These are phyloP conservation scores for Metaphire vulgaris DNA, from an alignment of 1,140 invertebrate genomes.

Conservation along the genomic window DNA sequence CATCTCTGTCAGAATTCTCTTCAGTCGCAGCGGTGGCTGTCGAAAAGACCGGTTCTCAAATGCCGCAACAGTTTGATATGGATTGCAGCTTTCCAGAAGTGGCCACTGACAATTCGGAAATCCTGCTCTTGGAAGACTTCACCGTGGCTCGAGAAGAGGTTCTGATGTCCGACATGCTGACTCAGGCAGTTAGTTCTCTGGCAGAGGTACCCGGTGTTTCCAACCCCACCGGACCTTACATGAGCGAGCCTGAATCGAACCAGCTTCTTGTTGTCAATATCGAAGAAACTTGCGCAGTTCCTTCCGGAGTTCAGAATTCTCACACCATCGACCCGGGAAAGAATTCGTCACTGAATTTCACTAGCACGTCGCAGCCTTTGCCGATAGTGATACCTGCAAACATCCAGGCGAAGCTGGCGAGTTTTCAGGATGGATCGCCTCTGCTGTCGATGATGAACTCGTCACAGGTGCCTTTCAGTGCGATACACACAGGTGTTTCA, in stretches of 20 bases:
- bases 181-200: neutral
- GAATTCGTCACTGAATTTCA: no score
- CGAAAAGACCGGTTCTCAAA: no score
- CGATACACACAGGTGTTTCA: neutral
- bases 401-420: neutral
- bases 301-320: no score
- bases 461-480: neutral
- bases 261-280: neutral
- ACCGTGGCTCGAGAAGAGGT: neutral
- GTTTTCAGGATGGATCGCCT: neutral
- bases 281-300: no score
- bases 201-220: no score
- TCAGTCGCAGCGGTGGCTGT: no score
- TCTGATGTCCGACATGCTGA: neutral
- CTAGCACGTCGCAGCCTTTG: neutral
- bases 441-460: neutral
- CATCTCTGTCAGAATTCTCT: no score
- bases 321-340: no score
- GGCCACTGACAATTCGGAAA: neutral
- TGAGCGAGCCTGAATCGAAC: neutral
- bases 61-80: neutral
- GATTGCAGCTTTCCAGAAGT: neutral
- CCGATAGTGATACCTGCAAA: neutral
- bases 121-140: neutral
- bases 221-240: no score